phyloP scores from a whole-genome alignment of 2,113 vertebrate genomes.

The Embiotoca jacksoni region DNA sequence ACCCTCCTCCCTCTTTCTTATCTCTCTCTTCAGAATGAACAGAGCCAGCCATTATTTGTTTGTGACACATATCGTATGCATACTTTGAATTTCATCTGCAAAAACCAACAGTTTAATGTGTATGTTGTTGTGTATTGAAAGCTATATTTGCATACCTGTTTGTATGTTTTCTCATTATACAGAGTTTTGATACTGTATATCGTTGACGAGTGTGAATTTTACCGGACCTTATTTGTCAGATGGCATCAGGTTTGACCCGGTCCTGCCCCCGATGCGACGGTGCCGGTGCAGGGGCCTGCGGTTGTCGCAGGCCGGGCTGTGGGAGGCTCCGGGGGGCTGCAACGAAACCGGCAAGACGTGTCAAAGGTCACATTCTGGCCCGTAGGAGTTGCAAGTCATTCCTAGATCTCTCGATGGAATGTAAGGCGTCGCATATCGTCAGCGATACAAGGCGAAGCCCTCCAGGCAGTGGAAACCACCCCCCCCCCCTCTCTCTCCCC shows the following conservation, averaged over 20 bases:
- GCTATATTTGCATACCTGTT: constrained; percentile 71
- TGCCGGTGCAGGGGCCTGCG: constrained; percentile 27
- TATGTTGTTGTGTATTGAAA: constrained; percentile 72
- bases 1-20: neutral
- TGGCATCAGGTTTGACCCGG: constrained; percentile 32
- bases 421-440: constrained; percentile 31
- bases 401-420: constrained; percentile 44
- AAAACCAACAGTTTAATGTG: constrained; percentile 64
- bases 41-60: constrained; percentile 69
- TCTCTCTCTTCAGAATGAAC: constrained; percentile 52
- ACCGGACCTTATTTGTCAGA: constrained; percentile 58
- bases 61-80: constrained; percentile 66
- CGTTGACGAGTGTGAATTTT: constrained; percentile 65
- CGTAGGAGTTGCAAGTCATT: constrained; percentile 44
- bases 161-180: constrained; percentile 70
- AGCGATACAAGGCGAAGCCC: constrained; percentile 18
- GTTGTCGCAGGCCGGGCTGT: constrained; percentile 27
- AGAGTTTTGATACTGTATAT: constrained; percentile 76
- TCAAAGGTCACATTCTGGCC: constrained; percentile 56
- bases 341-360: constrained; percentile 36
- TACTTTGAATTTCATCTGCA: constrained; percentile 69
- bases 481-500: too few species aligned
- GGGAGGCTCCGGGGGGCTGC: constrained; percentile 26
- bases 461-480: constrained; percentile 16
- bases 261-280: constrained; percentile 37